Conservation (phyloP, 1,140 invertebrate genomes). For the Lithobius niger region DNA sequence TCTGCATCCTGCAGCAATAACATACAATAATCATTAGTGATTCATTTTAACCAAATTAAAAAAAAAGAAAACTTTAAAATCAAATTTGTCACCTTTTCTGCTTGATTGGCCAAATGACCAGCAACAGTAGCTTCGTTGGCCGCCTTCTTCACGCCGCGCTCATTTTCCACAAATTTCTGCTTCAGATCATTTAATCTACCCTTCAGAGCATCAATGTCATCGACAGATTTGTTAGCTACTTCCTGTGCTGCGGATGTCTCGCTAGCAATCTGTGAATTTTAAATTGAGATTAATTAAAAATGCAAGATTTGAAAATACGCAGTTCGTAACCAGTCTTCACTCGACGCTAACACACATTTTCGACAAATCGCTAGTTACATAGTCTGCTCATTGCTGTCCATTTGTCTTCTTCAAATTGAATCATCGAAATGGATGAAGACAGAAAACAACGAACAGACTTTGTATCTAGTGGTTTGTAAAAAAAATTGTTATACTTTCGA, state of each 20-base stretch:
- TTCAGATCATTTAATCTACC: conserved; percentile 52
- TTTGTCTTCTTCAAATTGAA: no score
- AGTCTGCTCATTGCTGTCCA: no score
- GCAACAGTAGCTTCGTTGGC: conserved; percentile 39
- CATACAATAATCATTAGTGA: background rate
- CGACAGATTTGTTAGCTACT: conserved; percentile 54
- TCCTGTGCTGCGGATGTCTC: conserved; percentile 57
- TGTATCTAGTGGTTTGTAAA: no score
- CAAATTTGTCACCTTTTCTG: conserved; percentile 31
- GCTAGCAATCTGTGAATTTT: conserved; percentile 40
- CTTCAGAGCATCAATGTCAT: conserved; percentile 50
- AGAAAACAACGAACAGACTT: no score
- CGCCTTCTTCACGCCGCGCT: conserved; percentile 45
- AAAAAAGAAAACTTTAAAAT: background rate
- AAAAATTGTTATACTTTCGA: no score
- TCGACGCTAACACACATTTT: background rate
- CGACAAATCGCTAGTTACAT: no score
- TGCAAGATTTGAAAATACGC: background rate
- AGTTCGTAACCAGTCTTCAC: background rate
- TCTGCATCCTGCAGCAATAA: conserved; percentile 25
- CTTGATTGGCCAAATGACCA: conserved; percentile 39
- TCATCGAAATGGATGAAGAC: no score
- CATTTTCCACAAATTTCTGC: conserved; percentile 59
- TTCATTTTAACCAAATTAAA: background rate
- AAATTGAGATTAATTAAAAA: background rate